Base-by-base conservation (phyloP, 64 coral and sea anemone genomes). In the Porites lutea region DNA sequence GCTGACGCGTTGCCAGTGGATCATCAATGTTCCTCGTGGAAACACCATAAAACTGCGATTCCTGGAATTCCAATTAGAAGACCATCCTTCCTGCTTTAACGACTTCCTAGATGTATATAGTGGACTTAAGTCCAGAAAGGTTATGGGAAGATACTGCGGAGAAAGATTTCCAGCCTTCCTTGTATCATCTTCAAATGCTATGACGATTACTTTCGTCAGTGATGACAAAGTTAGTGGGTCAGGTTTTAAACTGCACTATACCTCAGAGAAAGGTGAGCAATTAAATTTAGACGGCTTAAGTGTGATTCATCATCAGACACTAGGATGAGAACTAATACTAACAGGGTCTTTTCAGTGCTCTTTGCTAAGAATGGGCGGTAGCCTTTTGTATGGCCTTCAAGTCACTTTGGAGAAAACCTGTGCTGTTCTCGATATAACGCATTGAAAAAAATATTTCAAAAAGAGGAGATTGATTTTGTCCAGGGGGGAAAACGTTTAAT, bases 51-150 rank as follows among this genome's bases (percentile, higher is more conserved):
- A 81, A 62, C 78, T 81, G 37, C 78, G 57, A 22, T 63, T 81
- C 78, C 46, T 81, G 78, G 78, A 81, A 6, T 81, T 81, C 27
- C 78, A 81, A 37, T 81, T 81, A 15, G 58, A 81, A 81, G 78
- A 81, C 15, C 54, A 81, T 9, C 78, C 78, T 13, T 62, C 78
- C 57, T 81, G 78, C 27, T 45, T 10, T 2, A 81, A 61, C 8
- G 78, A 81, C 12, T 81, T 44, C 27, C 45, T 81, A 44, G 78
- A 81, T 22, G 10, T 81, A 14, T 81, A 81, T 37, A 16, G 43
- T 63, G 57, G 78, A 58, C 23, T 45, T 16, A 19, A 18, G 15
- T 7, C 54, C 13, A 45, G 0, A 13, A 43, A 20, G 8, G 2
- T 60, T 46, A 3, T 81, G 20, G 78, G 78, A 4, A 71, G 68